These are phyloP conservation scores for Spicauda simplicius DNA, from an alignment of 2,888 invertebrate genomes.

Conservation along the genomic window DNA sequence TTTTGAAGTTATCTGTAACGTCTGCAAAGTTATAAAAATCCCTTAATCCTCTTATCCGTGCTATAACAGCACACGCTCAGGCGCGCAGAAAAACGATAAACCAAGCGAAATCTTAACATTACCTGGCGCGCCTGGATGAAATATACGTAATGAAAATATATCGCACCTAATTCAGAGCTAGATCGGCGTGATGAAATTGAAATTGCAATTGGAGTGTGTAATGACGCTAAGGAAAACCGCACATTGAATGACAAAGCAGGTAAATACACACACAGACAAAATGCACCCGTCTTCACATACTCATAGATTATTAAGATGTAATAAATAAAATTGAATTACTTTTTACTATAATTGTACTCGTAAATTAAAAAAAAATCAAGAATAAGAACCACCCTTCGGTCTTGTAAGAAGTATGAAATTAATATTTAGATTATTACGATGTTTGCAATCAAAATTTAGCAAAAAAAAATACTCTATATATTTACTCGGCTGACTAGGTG, in stretches of 20 bases:
- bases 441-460: no score
- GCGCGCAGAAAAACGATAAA: conserved; percentile 27
- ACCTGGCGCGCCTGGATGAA: conserved; percentile 26
- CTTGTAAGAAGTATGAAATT: no score
- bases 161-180: conserved; percentile 34
- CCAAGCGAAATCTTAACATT: conserved; percentile 34
- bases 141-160: conserved; percentile 36
- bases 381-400: no score
- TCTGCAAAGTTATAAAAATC: background rate
- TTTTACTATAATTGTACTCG: no score
- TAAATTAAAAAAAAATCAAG: no score
- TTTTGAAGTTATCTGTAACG: background rate
- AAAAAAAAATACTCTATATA: no score
- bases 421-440: no score
- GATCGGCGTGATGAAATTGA: conserved; percentile 37
- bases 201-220: conserved; percentile 37
- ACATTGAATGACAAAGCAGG: background rate
- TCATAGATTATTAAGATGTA: no score
- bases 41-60: conserved; percentile 5
- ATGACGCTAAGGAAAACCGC: conserved; percentile 18
- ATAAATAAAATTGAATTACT: no score
- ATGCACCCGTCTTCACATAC: no score
- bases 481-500: no score
- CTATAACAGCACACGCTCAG: conserved; percentile 18
- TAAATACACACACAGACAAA: background rate